Conservation (phyloP, 2,113 vertebrate species). For the Corythaeola cristata region DNA sequence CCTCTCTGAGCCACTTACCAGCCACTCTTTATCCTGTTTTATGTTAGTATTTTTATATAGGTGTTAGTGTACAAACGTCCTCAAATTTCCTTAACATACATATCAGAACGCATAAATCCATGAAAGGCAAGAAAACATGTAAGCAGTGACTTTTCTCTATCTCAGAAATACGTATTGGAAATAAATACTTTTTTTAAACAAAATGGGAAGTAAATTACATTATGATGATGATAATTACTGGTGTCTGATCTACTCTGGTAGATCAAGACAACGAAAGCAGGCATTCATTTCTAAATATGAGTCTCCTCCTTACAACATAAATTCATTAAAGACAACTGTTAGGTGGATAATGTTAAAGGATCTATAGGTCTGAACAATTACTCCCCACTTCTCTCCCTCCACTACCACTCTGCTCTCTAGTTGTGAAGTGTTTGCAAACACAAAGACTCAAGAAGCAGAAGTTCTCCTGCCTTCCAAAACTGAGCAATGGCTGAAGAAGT, state of each 20-base stretch:
- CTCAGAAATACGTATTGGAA: neutral
- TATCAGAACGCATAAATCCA: neutral
- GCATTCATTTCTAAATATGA: neutral
- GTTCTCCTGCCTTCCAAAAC: neutral
- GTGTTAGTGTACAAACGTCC: neutral
- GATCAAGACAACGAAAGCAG: neutral
- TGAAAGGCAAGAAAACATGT: neutral
- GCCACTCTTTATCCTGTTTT: neutral
- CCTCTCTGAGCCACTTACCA: neutral
- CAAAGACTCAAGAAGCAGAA: neutral
- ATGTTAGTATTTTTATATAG: neutral
- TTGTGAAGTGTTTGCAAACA: neutral
- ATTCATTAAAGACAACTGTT: neutral
- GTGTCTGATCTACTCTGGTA: constrained; percentile 1
- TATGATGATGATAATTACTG: neutral
- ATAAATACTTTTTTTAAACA: neutral
- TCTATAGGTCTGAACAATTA: neutral
- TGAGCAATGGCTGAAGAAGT: neutral
- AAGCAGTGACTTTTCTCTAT: neutral
- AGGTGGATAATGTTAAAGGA: neutral
- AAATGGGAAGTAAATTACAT: neutral
- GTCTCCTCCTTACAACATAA: neutral
- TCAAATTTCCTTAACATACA: neutral
- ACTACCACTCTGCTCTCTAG: neutral
- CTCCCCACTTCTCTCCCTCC: neutral